Conservation (phyloP, 2,797 vertebrate species). For the Chaetodon trifasciatus region DNA sequence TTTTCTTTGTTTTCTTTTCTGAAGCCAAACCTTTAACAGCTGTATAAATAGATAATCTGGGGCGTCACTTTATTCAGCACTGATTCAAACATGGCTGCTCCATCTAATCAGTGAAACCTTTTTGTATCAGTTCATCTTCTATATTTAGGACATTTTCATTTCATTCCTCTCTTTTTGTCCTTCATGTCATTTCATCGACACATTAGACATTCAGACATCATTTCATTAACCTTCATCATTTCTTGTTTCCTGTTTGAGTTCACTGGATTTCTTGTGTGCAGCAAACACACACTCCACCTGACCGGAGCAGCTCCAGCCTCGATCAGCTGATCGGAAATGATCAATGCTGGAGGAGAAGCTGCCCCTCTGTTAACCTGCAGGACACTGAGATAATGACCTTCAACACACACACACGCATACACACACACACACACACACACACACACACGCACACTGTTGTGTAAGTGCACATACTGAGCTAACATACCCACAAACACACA, state of each 20-base stretch:
- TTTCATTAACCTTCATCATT: not conserved
- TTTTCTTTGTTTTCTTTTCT: too few relatives aligned
- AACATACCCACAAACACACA: conserved; percentile 12
- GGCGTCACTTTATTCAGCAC: too few relatives aligned
- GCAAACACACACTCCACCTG: not conserved
- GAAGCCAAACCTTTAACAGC: too few relatives aligned
- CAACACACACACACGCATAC: not conserved
- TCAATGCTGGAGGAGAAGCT: conserved; percentile 23
- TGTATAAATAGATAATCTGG: too few relatives aligned
- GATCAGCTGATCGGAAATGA: conserved; percentile 27
- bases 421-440: not conserved
- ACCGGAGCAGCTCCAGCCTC: not conserved
- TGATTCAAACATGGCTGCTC: too few relatives aligned
- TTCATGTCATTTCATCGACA: not conserved
- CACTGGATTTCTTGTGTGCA: not conserved
- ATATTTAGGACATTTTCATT: not conserved
- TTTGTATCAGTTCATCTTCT: not conserved
- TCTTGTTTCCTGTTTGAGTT: not conserved
- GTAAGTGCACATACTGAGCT: not conserved
- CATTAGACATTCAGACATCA: not conserved
- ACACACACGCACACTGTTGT: not conserved
- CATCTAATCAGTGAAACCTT: too few relatives aligned
- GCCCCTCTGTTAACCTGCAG: conserved; percentile 34
- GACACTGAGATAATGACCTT: conserved; percentile 32
- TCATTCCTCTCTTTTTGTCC: too few relatives aligned